Conservation (phyloP, 2,113 vertebrate genomes). For the Ranitomeya imitator region DNA sequence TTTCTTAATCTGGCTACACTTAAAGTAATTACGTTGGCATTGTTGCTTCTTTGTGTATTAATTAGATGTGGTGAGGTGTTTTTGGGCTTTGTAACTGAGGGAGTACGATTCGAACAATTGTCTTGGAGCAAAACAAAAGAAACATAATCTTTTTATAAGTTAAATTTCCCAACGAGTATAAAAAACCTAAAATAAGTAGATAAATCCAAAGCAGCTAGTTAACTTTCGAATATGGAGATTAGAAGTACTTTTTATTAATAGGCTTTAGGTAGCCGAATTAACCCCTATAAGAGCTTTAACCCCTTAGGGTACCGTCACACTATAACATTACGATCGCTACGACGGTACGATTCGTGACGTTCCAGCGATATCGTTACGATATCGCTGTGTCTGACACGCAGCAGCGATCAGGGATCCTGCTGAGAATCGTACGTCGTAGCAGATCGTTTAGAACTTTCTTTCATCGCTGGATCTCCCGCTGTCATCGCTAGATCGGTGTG, state of each 20-base stretch:
- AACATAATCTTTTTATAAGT: neutral
- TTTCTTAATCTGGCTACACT: conserved; percentile 43
- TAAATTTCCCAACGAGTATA: neutral
- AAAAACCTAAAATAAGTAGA: neutral
- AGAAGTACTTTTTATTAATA: no score
- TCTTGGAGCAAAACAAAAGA: neutral
- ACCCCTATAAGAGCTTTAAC: neutral
- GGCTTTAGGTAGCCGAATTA: neutral
- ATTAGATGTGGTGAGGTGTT: conserved; percentile 3
- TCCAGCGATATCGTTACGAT: no score
- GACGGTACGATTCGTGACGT: no score
- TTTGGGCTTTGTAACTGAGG: neutral
- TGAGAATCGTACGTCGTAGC: no score
- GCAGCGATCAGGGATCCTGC: no score
- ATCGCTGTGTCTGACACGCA: no score
- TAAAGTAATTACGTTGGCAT: conserved; percentile 24
- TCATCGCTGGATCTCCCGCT: no score
- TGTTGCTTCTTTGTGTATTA: conserved; percentile 17
- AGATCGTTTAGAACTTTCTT: no score
- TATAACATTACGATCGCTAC: no score
- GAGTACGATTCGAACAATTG: neutral
- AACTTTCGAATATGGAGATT: neutral
- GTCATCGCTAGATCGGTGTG: no score
- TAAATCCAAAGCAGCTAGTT: neutral
- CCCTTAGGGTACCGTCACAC: no score